Conservation (phyloP, 1,140 invertebrate species). For the Halesus radiatus region DNA sequence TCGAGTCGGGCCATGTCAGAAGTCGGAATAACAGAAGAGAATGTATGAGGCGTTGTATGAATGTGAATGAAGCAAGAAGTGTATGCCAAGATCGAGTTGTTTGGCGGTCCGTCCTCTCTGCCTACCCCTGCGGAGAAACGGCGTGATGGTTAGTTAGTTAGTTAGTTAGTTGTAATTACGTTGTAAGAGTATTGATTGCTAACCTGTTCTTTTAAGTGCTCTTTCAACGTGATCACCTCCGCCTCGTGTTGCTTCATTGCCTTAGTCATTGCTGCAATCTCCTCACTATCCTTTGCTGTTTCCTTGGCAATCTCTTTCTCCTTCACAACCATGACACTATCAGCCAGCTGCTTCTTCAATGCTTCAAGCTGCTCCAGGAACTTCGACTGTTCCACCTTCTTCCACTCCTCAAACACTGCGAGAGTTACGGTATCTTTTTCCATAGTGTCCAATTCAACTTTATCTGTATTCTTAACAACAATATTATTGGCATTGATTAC, state of each 20-base stretch:
- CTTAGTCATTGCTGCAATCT: conserved; percentile 54
- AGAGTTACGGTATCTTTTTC: conserved; percentile 55
- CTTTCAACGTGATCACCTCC: conserved; percentile 61
- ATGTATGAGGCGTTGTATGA: too few relatives aligned
- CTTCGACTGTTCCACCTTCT: conserved; percentile 66
- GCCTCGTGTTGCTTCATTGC: conserved; percentile 62
- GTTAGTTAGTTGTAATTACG: too few relatives aligned
- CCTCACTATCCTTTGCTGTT: conserved; percentile 57
- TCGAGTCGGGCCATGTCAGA: too few relatives aligned
- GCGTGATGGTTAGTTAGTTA: too few relatives aligned
- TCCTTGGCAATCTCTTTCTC: conserved; percentile 34
- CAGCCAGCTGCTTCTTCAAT: conserved; percentile 60
- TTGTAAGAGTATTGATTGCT: too few relatives aligned
- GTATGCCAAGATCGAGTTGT: too few relatives aligned
- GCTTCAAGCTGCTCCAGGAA: conserved; percentile 65
- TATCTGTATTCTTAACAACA: conserved; percentile 38
- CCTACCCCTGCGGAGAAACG: too few relatives aligned
- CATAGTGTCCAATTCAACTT: conserved; percentile 54
- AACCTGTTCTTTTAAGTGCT: conserved; percentile 59
- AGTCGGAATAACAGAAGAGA: too few relatives aligned
- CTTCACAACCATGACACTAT: conserved; percentile 56
- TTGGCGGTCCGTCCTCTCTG: too few relatives aligned
- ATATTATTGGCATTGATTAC: background rate
- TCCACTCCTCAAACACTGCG: conserved; percentile 66
- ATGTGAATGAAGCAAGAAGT: too few relatives aligned